phyloP scores from a whole-genome alignment of 2,797 vertebrate species.

The Phataginus tricuspis region DNA sequence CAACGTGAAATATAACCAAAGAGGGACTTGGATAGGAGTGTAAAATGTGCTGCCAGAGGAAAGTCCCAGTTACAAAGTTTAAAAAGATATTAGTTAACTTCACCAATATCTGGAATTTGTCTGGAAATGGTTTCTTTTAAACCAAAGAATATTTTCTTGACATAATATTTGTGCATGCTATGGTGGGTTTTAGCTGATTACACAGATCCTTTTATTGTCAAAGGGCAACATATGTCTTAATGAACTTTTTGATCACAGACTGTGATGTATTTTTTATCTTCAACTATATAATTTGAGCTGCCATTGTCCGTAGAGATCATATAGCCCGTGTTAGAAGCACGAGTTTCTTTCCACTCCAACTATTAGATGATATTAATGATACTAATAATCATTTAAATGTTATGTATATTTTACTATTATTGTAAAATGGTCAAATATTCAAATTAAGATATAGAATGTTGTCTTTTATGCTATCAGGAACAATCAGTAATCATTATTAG shows the following conservation, averaged over 20 bases:
- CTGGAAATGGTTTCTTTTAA: background rate
- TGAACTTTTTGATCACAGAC: background rate
- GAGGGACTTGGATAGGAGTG: background rate
- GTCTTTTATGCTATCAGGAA: slow-evolving; percentile 1
- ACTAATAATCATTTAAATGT: background rate
- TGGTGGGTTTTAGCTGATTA: background rate
- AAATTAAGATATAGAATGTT: background rate
- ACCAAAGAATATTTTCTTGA: background rate
- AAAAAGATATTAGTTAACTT: background rate
- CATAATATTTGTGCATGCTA: background rate
- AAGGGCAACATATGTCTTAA: background rate
- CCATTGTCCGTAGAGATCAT: background rate
- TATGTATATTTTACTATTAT: background rate
- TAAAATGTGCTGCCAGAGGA: background rate
- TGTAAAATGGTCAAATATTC: background rate
- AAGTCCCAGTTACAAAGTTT: slow-evolving; percentile 19
- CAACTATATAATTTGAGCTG: background rate
- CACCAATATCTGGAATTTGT: slow-evolving; percentile 6
- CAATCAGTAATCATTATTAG: background rate
- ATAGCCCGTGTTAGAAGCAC: background rate
- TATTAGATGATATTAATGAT: slow-evolving; percentile 15
- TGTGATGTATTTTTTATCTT: background rate
- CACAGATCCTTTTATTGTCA: slow-evolving; percentile 20
- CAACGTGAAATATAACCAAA: background rate
- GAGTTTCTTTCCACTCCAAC: background rate